A percentile compares a stretch with the other conserved stretches of the same genome.
Conservation (phyloP, 2,797 vertebrate species). For the Muraenolepis orangiensis region DNA sequence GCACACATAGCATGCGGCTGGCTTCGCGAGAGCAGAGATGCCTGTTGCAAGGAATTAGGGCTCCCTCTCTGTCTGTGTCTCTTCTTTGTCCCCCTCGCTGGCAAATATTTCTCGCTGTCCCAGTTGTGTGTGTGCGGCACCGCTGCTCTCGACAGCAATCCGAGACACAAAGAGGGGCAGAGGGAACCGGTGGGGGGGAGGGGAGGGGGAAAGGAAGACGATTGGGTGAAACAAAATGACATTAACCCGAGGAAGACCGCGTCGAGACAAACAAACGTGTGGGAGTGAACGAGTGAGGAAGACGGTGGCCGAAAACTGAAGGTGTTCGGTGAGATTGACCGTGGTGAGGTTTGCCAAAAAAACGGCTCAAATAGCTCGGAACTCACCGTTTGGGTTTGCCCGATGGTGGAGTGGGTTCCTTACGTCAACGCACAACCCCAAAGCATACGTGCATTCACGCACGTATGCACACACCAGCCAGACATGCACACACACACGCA, state of each 20-base stretch:
- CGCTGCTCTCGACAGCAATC: constrained; percentile 42
- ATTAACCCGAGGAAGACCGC: background rate
- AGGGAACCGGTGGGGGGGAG: constrained; percentile 36
- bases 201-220: constrained; percentile 30
- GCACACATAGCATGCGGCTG: constrained; percentile 33
- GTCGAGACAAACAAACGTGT: constrained; percentile 6
- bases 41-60: background rate
- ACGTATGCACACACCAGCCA: background rate
- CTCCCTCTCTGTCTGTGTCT: constrained; percentile 34
- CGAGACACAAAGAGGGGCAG: constrained; percentile 51
- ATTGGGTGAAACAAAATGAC: background rate
- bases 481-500: constrained; percentile 5
- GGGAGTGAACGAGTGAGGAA: constrained; percentile 43
- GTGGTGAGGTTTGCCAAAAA: constrained; percentile 42
- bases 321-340: constrained; percentile 27
- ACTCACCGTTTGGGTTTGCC: constrained; percentile 57
- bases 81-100: constrained; percentile 63
- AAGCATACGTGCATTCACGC: background rate
- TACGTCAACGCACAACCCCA: constrained; percentile 29
- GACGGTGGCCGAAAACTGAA: constrained; percentile 44
- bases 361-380: constrained; percentile 43
- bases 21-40: constrained; percentile 16
- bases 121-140: constrained; percentile 61
- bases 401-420: constrained; percentile 37
- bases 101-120: constrained; percentile 61